phyloP scores from a whole-genome alignment of 1,140 invertebrate genomes.

The Brachystomella parvula region DNA sequence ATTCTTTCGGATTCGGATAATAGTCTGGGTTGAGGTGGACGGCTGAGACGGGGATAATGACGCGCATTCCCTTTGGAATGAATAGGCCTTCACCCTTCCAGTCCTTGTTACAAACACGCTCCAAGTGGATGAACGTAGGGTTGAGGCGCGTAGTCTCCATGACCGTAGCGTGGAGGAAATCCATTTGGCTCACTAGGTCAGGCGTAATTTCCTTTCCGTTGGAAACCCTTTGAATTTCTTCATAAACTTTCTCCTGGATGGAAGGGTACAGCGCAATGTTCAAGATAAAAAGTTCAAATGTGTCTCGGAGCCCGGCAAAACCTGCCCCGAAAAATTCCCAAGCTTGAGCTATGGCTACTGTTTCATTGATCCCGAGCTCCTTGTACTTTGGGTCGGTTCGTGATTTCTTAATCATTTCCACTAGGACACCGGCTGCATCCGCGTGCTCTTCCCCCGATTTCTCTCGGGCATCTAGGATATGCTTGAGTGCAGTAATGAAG shows the following conservation, averaged over 20 bases:
- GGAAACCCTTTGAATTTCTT: constrained; percentile 34
- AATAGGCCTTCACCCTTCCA: constrained; percentile 43
- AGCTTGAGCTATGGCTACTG: constrained; percentile 35
- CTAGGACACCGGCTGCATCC: constrained; percentile 16
- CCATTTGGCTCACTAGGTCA: constrained; percentile 24
- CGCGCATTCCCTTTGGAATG: constrained; percentile 42
- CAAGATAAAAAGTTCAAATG: constrained; percentile 37
- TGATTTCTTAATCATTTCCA: constrained; percentile 17
- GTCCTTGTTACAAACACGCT: constrained; percentile 29
- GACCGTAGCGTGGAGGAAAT: constrained; percentile 34
- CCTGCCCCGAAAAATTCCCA: constrained; percentile 38
- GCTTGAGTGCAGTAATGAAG: constrained; percentile 14
- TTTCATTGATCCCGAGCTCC: constrained; percentile 22
- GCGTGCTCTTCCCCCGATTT: constrained; percentile 9
- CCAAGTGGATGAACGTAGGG: constrained; percentile 18
- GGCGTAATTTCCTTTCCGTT: constrained; percentile 32
- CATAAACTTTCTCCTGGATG: constrained; percentile 33
- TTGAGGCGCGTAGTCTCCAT: constrained; percentile 32
- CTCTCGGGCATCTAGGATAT: constrained; percentile 17
- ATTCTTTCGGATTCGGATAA: constrained; percentile 48
- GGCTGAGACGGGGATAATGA: constrained; percentile 46
- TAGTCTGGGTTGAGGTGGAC: constrained; percentile 49
- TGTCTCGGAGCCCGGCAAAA: constrained; percentile 27
- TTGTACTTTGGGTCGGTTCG: constrained; percentile 15
- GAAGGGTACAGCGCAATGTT: constrained; percentile 33